Evolutionary conservation across 2,113 vertebrate genomes (phyloP).

Genomic region (Atractosteus spatula): DNA sequence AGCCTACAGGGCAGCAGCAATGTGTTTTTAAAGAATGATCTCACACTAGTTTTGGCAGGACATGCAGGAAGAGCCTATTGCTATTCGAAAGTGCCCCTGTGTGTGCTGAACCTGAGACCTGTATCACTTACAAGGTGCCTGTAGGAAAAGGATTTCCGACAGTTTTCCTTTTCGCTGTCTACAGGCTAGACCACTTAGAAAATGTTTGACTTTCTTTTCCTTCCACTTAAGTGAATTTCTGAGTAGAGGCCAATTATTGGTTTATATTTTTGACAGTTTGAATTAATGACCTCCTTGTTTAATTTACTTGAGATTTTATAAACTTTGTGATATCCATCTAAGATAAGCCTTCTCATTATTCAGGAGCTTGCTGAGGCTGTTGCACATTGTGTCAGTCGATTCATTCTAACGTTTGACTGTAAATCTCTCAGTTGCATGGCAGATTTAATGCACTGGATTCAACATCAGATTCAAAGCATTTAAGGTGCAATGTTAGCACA

Average conservation of each 20-base stretch:
- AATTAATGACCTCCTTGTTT: neutral
- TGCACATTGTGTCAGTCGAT: no score
- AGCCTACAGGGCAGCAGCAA: no score
- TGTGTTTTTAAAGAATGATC: no score
- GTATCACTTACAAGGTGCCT: slow-evolving; percentile 53
- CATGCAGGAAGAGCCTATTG: neutral
- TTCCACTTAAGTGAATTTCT: slow-evolving; percentile 61
- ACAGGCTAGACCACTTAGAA: slow-evolving; percentile 58
- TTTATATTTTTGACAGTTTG: neutral
- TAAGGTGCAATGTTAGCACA: no score
- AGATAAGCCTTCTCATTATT: slow-evolving; percentile 21
- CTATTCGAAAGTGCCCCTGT: neutral
- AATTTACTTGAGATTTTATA: neutral
- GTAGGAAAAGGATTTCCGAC: slow-evolving; percentile 65
- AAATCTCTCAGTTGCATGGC: no score
- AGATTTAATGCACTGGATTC: no score
- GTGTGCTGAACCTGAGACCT: slow-evolving; percentile 48
- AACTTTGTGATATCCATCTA: neutral
- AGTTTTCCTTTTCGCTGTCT: slow-evolving; percentile 57
- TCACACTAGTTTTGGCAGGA: no score
- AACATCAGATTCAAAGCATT: no score
- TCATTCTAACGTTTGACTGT: no score
- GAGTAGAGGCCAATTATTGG: slow-evolving; percentile 63
- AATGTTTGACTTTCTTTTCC: slow-evolving; percentile 62
- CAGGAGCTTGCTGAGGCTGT: neutral